Base-by-base conservation (phyloP, 2,888 invertebrate species). In the Apamea sordens region DNA sequence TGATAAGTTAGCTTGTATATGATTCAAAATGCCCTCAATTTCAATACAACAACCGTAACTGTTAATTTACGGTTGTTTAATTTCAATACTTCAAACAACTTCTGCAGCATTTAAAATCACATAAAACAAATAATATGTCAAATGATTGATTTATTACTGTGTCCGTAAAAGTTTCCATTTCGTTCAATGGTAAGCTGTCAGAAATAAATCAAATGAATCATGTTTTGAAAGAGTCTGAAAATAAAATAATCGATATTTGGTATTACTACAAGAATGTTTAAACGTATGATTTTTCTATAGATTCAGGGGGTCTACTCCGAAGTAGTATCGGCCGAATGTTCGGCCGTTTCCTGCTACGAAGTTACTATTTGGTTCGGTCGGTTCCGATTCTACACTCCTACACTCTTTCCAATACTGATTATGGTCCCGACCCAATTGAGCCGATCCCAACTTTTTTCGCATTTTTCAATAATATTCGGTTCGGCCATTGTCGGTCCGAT, bases 81-180 rank as follows among this genome's bases (percentile, higher is more conserved):
- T 76, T 61, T 78, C 15, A 44, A 41, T 21, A 11, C 61, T 76
- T 36, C 15, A 73, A 74, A 68, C 32, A 80, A 72, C 70, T 28
- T 74, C 63, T 81, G 21, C 67, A 76, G 28, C 69, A 73, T 74
- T 68, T 63, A 71, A 76, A 82, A 82, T 44, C 70, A 77, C 21
- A 63, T n/a, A 63, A 77, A 76, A 77, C 56, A 77, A 86, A 86
- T 56, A 76, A 76, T 47, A 73, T 74, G 36, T 71, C 13, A 47
- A 47, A 73, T 71, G 64, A 77, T 85, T 86, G 75, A 73, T 84
- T 86, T 82, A 87, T 81, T 36, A 59, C 44, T 65, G 28, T 71
- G 32, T 32, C 28, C 56, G 65, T 73, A 70, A 73, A 76, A 75
- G 65, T 73, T 61, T 69, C 32, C 11, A 47, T 53, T 67, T 80